Percentiles rank a stretch among this genome's conserved stretches.
Evolutionary conservation across 35 echinoderm and acorn worm species (phyloP).

Genomic region (Patiria miniata): DNA sequence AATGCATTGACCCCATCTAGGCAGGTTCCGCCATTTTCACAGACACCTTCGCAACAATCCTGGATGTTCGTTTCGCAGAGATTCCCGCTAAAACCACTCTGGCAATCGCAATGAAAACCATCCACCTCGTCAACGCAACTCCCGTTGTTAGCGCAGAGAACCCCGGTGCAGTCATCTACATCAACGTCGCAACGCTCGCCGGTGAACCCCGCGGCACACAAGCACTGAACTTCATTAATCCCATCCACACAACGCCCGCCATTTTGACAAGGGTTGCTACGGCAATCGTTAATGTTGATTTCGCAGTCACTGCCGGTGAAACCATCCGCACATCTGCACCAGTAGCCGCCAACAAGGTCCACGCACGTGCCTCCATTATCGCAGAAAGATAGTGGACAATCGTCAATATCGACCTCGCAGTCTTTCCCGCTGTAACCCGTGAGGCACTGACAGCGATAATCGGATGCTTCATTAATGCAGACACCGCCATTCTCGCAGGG

Average conservation of each 20-base stretch:
- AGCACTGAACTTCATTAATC: slow-evolving; percentile 48
- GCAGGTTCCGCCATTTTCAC: slow-evolving; percentile 62
- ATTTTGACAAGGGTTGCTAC: slow-evolving; percentile 70
- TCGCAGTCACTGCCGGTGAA: slow-evolving; percentile 67
- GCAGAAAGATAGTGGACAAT: slow-evolving; percentile 53
- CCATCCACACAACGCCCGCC: slow-evolving; percentile 62
- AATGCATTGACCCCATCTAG: slow-evolving; percentile 59
- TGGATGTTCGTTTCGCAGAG: slow-evolving; percentile 61
- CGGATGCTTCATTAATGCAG: slow-evolving; percentile 34
- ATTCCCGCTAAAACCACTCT: slow-evolving; percentile 57
- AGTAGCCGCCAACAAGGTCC: slow-evolving; percentile 32
- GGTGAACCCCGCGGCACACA: slow-evolving; percentile 65
- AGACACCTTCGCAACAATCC: slow-evolving; percentile 53
- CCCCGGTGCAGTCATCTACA: slow-evolving; percentile 61
- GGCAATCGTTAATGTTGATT: slow-evolving; percentile 69
- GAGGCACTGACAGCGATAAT: slow-evolving; percentile 57
- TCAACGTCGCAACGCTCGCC: slow-evolving; percentile 73
- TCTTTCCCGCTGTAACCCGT: slow-evolving; percentile 67
- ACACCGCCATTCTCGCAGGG: slow-evolving; percentile 53
- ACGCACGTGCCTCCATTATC: slow-evolving; percentile 53
- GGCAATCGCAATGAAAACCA: slow-evolving; percentile 58
- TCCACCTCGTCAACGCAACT: slow-evolving; percentile 62
- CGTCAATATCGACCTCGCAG: slow-evolving; percentile 61
- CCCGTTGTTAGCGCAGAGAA: slow-evolving; percentile 66
- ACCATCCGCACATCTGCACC: slow-evolving; percentile 60